Evolutionary conservation across 2,888 invertebrate species (phyloP).

Genomic region (Lathronympha strigana): DNA sequence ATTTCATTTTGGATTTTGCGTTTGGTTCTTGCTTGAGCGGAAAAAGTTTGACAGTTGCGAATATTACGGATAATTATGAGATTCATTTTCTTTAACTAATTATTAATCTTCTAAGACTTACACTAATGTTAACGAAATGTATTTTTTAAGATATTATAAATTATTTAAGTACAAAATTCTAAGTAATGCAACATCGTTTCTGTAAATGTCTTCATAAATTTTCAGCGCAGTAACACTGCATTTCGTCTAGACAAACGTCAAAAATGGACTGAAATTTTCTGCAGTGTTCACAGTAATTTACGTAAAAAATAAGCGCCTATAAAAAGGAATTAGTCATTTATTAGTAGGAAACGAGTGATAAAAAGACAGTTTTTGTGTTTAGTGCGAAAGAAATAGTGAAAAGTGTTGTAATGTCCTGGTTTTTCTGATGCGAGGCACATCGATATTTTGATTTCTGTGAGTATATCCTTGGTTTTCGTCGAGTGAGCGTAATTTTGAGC

Average conservation of each 20-base stretch:
- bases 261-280: constrained; percentile 63
- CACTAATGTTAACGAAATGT: too few relatives aligned
- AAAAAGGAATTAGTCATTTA: constrained; percentile 52
- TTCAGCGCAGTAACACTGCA: constrained; percentile 40
- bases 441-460: constrained; percentile 52
- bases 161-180: too few relatives aligned
- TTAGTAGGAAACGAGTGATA: constrained; percentile 51
- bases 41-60: constrained; percentile 4
- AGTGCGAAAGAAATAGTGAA: constrained; percentile 52
- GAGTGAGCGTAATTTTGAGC: constrained; percentile 41
- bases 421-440: constrained; percentile 51
- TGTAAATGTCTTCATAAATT: constrained; percentile 28
- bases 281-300: constrained; percentile 58
- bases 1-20: constrained; percentile 49
- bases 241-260: constrained; percentile 59
- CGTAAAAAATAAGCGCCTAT: constrained; percentile 59
- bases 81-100: not conserved
- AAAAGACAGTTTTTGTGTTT: constrained; percentile 48
- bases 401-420: constrained; percentile 51
- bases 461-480: constrained; percentile 42
- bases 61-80: too few relatives aligned
- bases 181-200: not conserved
- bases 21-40: constrained; percentile 23
- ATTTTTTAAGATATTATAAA: too few relatives aligned
- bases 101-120: too few relatives aligned